Evolutionary conservation across 2,113 vertebrate species (phyloP), one percentile per base, ranked within the genome.

Genomic region (Cavia aperea): DNA sequence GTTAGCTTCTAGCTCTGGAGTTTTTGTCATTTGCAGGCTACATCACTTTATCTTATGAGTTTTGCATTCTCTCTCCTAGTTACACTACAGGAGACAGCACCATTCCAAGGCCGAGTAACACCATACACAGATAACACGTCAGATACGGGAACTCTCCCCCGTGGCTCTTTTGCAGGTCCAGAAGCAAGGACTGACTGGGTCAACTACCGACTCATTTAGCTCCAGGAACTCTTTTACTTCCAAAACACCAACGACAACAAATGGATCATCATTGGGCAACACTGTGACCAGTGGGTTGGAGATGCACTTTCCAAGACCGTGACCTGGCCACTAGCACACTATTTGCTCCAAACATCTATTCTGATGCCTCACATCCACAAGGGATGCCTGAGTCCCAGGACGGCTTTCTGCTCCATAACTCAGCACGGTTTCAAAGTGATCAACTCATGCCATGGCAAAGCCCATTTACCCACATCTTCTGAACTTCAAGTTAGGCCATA

Each of bases 401-500:
- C 78, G 21, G 86, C 33, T 31, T 33, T 39, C 23, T 43, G 18
- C 33, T 79, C 66, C 84, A 39, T 77, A 60, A 68, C 68, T 87
- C 87, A 13, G 24, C 29, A 15, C 65, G 33, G 23, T 82, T 78
- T 81, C 87, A 91, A 91, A 92, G 81, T 31, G 86, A 73, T 8
- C 56, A 91, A 78, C 39, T 95, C 70, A 66, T 46, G 51, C 36
- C 70, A n/a, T 75, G n/a, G 43, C 78, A 93, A 91, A 86, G 91
- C 43, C 33, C 73, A 90, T 94, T 88, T 90, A 88, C 16, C 62
- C 14, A 51, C 84, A 83, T 94, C 95, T 96, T 90, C 92, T 94
- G 79, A 94, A 92, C 82, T 72, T 93, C 60, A 73, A 83, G 82
- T 91, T 84, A 29, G 43, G 24, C 92, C 96, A 92, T 93, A 81